phyloP scores from a whole-genome alignment of 2,888 invertebrate species.

The Lasioglossum vierecki region DNA sequence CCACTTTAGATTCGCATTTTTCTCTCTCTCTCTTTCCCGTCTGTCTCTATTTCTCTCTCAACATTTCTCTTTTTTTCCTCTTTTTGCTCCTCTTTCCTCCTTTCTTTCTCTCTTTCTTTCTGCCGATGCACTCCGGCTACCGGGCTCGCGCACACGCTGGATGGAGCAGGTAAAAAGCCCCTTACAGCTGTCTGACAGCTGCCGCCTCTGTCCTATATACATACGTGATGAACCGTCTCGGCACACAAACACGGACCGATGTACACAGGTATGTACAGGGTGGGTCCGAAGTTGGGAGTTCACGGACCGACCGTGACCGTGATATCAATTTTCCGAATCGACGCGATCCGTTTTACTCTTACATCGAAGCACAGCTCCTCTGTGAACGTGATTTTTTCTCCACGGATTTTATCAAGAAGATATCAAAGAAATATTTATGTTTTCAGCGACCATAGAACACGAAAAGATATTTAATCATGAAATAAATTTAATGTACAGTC shows the following conservation, averaged over 20 bases:
- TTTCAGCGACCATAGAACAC: neutral
- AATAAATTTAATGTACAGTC: neutral
- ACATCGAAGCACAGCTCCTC: neutral
- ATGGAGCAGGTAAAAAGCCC: slow-evolving; percentile 83
- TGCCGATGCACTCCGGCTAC: slow-evolving; percentile 69
- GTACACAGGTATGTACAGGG: slow-evolving; percentile 1
- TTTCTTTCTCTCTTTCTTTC: neutral
- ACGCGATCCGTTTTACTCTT: neutral
- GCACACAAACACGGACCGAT: slow-evolving; percentile 15
- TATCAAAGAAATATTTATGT: neutral
- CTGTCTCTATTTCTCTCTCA: neutral
- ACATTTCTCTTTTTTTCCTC: neutral
- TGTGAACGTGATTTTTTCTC: neutral
- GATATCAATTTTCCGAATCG: neutral
- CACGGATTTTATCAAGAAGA: neutral
- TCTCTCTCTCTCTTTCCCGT: neutral
- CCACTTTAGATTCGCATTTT: slow-evolving; percentile 64
- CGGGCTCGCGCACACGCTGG: slow-evolving; percentile 73
- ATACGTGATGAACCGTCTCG: slow-evolving; percentile 79
- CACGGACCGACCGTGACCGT: slow-evolving; percentile 8
- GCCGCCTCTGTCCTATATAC: slow-evolving; percentile 83
- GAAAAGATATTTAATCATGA: neutral
- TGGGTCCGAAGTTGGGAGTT: neutral
- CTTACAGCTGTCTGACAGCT: slow-evolving; percentile 84
- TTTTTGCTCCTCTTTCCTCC: neutral